phyloP scores from a whole-genome alignment of 2,797 vertebrate genomes.

The Urosaurus nigricauda region DNA sequence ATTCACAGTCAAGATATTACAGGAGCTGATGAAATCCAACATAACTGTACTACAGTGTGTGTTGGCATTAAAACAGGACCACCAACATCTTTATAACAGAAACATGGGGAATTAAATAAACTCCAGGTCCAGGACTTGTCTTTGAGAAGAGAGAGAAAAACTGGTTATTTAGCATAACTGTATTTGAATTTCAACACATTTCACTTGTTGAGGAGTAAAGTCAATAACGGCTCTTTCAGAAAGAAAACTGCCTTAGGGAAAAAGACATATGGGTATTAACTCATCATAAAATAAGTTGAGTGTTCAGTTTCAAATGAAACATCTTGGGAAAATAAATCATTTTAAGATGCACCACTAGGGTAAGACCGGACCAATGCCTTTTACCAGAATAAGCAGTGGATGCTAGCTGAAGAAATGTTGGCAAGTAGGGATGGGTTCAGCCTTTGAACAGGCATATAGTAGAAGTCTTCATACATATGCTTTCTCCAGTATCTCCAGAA shows the following conservation, averaged over 20 bases:
- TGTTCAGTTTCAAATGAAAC: constrained; percentile 60
- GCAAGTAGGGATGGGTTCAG: not conserved
- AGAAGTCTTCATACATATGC: not conserved
- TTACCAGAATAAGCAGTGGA: not conserved
- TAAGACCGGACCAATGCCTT: not conserved
- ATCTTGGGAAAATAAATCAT: not conserved
- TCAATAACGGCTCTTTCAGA: constrained; percentile 76
- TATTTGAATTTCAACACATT: constrained; percentile 76
- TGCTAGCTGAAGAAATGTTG: not conserved
- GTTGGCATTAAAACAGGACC: constrained; percentile 72
- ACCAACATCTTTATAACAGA: constrained; percentile 75
- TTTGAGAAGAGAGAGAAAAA: constrained; percentile 60
- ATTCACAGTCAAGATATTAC: constrained; percentile 59
- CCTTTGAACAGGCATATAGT: not conserved
- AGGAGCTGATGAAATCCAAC: constrained; percentile 71
- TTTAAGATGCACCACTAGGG: not conserved
- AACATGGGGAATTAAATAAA: constrained; percentile 66
- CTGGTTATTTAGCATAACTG: constrained; percentile 68
- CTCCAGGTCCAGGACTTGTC: constrained; percentile 60
- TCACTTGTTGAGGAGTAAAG: constrained; percentile 74
- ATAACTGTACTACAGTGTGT: constrained; percentile 50
- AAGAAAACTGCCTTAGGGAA: constrained; percentile 69
- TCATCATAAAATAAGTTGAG: constrained; percentile 66
- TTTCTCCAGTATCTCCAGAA: not conserved
- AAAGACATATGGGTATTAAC: constrained; percentile 71